phyloP scores from a whole-genome alignment of 2,888 invertebrate species.

The Penaeus monodon region DNA sequence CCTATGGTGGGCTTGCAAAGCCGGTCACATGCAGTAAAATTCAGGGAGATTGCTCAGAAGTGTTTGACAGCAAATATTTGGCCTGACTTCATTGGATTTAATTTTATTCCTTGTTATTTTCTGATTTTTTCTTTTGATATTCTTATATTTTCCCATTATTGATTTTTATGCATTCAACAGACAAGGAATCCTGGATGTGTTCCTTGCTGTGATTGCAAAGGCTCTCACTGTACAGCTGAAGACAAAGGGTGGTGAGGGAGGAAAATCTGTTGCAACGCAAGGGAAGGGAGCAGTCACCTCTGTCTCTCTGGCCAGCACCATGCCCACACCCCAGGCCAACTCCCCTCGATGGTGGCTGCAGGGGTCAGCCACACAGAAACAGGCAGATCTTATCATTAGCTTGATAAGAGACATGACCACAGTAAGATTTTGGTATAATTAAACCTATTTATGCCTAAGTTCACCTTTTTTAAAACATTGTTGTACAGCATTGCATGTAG shows the following conservation, averaged over 20 bases:
- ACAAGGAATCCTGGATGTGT: constrained; percentile 87
- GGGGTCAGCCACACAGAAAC: constrained; percentile 85
- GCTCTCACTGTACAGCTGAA: constrained; percentile 91
- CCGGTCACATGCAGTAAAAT: too few relatives aligned
- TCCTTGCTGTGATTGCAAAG: constrained; percentile 91
- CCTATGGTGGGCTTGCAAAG: too few relatives aligned
- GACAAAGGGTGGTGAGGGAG: constrained; percentile 77
- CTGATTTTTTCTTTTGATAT: neutral
- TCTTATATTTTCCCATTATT: neutral
- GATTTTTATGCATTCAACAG: constrained; percentile 69
- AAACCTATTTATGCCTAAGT: neutral
- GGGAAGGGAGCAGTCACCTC: constrained; percentile 69
- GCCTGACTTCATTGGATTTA: neutral
- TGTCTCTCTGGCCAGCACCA: constrained; percentile 75
- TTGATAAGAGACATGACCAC: constrained; percentile 92
- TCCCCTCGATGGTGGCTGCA: constrained; percentile 85
- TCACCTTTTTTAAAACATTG: too few relatives aligned
- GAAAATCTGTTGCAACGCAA: constrained; percentile 69
- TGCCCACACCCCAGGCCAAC: constrained; percentile 75
- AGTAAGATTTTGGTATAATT: constrained; percentile 73
- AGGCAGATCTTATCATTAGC: constrained; percentile 88
- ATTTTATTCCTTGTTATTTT: neutral
- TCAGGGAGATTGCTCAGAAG: too few relatives aligned
- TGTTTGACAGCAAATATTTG: too few relatives aligned
- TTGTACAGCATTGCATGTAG: too few relatives aligned